These are phyloP conservation scores for Sphenodon punctatus DNA, from an alignment of 2,797 vertebrate species.

Conservation along the genomic window DNA sequence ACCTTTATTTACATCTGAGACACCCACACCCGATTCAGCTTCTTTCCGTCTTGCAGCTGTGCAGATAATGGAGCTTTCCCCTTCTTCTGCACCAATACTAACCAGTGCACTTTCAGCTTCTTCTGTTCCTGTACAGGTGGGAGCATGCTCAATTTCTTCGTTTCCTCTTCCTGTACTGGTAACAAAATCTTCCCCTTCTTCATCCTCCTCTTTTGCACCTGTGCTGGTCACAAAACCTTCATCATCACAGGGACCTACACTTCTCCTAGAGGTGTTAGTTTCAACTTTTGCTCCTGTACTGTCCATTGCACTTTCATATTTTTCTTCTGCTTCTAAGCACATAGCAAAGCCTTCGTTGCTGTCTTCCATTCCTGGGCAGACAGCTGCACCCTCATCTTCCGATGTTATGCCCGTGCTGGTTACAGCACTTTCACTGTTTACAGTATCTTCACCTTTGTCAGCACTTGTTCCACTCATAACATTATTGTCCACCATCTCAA, in stretches of 20 bases:
- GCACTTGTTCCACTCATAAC: slow-evolving; percentile 3
- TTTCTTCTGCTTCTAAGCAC: slow-evolving; percentile 68
- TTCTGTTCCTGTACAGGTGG: slow-evolving; percentile 65
- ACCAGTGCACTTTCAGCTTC: slow-evolving; percentile 49
- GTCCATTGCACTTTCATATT: slow-evolving; percentile 67
- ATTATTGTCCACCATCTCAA: slow-evolving; percentile 18
- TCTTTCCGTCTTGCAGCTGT: slow-evolving; percentile 47
- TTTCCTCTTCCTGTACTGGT: slow-evolving; percentile 80
- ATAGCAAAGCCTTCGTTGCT: slow-evolving; percentile 64
- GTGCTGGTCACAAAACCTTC: slow-evolving; percentile 81
- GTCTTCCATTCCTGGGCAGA: slow-evolving; percentile 72
- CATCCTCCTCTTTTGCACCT: slow-evolving; percentile 82
- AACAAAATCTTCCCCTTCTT: slow-evolving; percentile 78
- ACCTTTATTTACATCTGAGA: slow-evolving; percentile 32
- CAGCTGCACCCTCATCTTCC: slow-evolving; percentile 70
- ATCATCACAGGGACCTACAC: slow-evolving; percentile 69
- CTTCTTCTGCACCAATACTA: slow-evolving; percentile 58
- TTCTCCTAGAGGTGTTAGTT: background rate
- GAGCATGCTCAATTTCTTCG: slow-evolving; percentile 72
- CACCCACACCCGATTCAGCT: slow-evolving; percentile 45
- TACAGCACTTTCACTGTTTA: slow-evolving; percentile 76
- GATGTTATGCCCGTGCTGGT: slow-evolving; percentile 81
- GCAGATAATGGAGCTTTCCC: slow-evolving; percentile 51
- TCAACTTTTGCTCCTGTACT: slow-evolving; percentile 65
- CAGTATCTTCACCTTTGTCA: slow-evolving; percentile 61